Evolutionary conservation across 2,888 invertebrate genomes (phyloP).

Genomic region (Dromius quadrimaculatus): DNA sequence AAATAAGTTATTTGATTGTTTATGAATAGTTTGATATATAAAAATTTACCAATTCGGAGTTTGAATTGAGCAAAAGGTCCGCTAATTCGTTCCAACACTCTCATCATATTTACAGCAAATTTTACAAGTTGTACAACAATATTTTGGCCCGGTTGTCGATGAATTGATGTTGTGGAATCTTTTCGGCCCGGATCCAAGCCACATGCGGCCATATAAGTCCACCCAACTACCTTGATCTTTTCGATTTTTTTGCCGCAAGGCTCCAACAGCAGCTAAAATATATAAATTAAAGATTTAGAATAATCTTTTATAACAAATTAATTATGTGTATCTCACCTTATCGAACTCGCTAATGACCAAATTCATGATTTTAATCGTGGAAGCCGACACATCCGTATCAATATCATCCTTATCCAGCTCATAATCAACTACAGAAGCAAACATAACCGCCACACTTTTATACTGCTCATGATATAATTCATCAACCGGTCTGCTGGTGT

Average conservation of each 20-base stretch:
- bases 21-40: conserved; percentile 1
- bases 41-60: conserved; percentile 76
- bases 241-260: conserved; percentile 81
- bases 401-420: conserved; percentile 69
- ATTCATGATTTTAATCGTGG: conserved; percentile 75
- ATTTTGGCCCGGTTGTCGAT: conserved; percentile 59
- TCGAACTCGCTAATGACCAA: conserved; percentile 95
- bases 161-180: conserved; percentile 65
- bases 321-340: conserved; percentile 69
- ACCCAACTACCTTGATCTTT: conserved; percentile 96
- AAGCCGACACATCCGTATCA: conserved; percentile 70
- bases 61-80: conserved; percentile 71
- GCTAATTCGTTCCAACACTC: conserved; percentile 73
- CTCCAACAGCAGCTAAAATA: conserved; percentile 75
- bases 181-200: conserved; percentile 84
- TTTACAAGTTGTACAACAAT: conserved; percentile 74
- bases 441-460: conserved; percentile 93
- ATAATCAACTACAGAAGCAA: conserved; percentile 80
- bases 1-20: conserved; percentile 5
- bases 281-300: background rate
- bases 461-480: conserved; percentile 92
- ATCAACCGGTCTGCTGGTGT: conserved; percentile 76
- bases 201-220: conserved; percentile 98
- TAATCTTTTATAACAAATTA: conserved; percentile 2
- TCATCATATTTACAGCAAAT: conserved; percentile 81